These are phyloP conservation scores for Apotomis capreana DNA, from an alignment of 2,888 invertebrate species.

Conservation along the genomic window DNA sequence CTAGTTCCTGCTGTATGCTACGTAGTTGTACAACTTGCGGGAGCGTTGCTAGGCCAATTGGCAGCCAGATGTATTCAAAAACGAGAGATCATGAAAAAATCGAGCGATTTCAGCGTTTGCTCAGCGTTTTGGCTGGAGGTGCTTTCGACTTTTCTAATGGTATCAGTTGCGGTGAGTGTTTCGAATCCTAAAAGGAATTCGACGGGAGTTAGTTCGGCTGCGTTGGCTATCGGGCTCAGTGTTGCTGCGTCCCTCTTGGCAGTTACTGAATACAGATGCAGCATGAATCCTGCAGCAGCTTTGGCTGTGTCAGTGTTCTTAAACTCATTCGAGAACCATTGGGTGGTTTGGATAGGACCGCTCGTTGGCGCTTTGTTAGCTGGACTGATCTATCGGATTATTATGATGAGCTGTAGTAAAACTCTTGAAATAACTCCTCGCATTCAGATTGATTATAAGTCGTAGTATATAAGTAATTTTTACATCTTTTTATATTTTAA, in stretches of 20 bases:
- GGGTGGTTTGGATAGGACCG: constrained; percentile 53
- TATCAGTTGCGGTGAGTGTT: constrained; percentile 46
- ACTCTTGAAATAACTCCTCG: neutral
- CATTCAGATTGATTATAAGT: constrained; percentile 1
- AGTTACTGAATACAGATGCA: constrained; percentile 49
- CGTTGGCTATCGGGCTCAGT: constrained; percentile 53
- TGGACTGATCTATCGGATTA: constrained; percentile 38
- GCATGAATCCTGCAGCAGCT: constrained; percentile 50
- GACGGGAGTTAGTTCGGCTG: constrained; percentile 38
- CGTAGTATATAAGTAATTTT: no score
- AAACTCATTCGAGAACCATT: constrained; percentile 44
- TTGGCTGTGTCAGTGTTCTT: constrained; percentile 6
- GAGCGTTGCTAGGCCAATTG: constrained; percentile 50
- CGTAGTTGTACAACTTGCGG: constrained; percentile 49
- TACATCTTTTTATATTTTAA: no score
- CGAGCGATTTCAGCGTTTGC: neutral
- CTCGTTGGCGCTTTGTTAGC: constrained; percentile 48
- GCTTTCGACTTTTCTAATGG: constrained; percentile 52
- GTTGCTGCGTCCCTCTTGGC: constrained; percentile 51
- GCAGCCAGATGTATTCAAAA: neutral
- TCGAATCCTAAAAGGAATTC: neutral
- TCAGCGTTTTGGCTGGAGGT: constrained; percentile 46
- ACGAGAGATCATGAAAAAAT: neutral
- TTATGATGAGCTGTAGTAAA: neutral
- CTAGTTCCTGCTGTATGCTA: constrained; percentile 52